Evolutionary conservation across 2,113 vertebrate species (phyloP).

Genomic region (Ancistrus triradiatus): DNA sequence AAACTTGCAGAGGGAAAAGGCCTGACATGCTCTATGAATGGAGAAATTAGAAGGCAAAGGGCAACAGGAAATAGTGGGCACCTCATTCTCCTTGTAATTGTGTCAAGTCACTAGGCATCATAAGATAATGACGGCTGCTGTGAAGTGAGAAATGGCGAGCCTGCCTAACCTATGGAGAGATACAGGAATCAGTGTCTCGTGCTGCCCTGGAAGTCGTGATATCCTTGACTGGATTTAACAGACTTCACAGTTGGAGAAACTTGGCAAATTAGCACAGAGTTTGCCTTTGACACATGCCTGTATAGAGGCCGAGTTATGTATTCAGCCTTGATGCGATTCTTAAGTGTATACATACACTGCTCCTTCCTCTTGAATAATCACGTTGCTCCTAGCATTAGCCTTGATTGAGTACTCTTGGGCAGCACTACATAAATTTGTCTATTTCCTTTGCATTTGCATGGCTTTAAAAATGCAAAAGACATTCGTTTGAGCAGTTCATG

Average conservation of each 20-base stretch:
- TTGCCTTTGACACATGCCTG: slow-evolving; percentile 1
- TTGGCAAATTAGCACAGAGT: slow-evolving; percentile 16
- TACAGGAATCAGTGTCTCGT: slow-evolving; percentile 5
- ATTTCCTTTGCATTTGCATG: slow-evolving; percentile 57
- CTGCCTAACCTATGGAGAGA: slow-evolving; percentile 10
- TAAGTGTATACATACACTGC: slow-evolving; percentile 4
- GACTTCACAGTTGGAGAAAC: slow-evolving; percentile 28
- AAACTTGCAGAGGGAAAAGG: slow-evolving; percentile 32
- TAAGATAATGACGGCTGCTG: slow-evolving; percentile 39
- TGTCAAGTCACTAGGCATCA: slow-evolving; percentile 38
- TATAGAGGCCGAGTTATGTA: background rate
- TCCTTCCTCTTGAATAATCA: background rate
- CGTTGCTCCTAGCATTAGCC: slow-evolving; percentile 11
- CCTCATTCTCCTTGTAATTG: slow-evolving; percentile 41
- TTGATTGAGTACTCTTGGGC: slow-evolving; percentile 15
- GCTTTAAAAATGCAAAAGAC: slow-evolving; percentile 39
- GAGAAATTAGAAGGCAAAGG: slow-evolving; percentile 41
- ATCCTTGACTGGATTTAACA: slow-evolving; percentile 8
- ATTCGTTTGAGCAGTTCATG: slow-evolving; percentile 21
- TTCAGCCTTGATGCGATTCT: no score
- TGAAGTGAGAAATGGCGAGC: slow-evolving; percentile 24
- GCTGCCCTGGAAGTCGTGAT: slow-evolving; percentile 7
- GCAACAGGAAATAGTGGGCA: slow-evolving; percentile 33
- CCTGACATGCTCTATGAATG: background rate
- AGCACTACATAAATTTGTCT: slow-evolving; percentile 12